Conservation (phyloP, 2,113 vertebrate species). For the Octodon degus region DNA sequence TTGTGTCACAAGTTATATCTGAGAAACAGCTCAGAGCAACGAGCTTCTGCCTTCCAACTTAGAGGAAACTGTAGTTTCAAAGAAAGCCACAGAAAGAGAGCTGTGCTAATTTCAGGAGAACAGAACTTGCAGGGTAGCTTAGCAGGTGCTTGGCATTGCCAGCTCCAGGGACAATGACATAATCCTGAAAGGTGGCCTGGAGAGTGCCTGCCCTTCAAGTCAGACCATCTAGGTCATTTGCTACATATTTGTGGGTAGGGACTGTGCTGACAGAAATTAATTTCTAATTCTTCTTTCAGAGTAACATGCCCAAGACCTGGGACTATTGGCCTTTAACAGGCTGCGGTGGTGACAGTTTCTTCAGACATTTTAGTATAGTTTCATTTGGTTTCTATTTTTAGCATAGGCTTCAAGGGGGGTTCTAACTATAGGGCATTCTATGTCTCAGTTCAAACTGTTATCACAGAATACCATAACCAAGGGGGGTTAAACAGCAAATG, state of each 20-base stretch:
- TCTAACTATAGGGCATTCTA: background rate
- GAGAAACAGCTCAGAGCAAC: background rate
- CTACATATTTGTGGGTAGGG: background rate
- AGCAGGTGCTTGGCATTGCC: background rate
- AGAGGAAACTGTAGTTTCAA: background rate
- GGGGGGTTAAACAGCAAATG: background rate
- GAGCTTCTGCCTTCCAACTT: background rate
- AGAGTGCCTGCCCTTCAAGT: background rate
- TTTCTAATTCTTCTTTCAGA: conserved; percentile 34
- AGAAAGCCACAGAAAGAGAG: background rate
- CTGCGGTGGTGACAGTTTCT: background rate
- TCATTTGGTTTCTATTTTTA: conserved; percentile 42
- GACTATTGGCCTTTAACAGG: background rate
- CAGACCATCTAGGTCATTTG: background rate
- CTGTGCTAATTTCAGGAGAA: background rate
- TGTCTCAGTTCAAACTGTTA: background rate
- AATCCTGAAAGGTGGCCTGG: background rate
- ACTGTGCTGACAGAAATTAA: background rate
- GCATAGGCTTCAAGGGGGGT: background rate
- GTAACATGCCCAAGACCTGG: background rate
- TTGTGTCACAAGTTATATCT: background rate
- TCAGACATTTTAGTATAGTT: background rate
- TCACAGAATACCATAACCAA: background rate
- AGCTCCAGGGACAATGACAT: background rate
- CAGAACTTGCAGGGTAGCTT: background rate